Evolutionary conservation across 2,888 invertebrate genomes (phyloP), one percentile per base, ranked within the genome.

Genomic region (Caenorhabditis imperialis): DNA sequence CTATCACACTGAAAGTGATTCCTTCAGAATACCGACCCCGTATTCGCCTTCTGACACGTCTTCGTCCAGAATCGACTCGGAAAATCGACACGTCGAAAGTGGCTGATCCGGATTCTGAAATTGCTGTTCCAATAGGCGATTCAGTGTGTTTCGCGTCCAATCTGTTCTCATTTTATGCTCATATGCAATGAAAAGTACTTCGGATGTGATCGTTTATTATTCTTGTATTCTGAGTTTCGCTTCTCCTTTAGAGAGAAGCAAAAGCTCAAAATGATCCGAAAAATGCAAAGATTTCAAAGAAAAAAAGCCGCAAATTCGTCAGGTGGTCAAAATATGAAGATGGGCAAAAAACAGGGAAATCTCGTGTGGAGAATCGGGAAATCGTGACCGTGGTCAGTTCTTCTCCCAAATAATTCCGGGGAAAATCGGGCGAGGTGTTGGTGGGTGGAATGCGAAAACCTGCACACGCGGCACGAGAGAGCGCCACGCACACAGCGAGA

Each of bases 21-120:
- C 20, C 51, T 73, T 6, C 45, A 74, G 74, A 61, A 61, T 67
- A 61, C 40, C 67, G 74, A 8, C 74, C 74, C 0, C 55, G 74
- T 1, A 57, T 74, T 16, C 74, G 74, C 14, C 38, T 74, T 10
- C 40, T 74, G 37, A 55, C 53, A 6, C 55, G 61, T 14, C 48
- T 51, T 16, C 58, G 58, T 20, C 6, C 48, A 12, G 51, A 51
- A 38, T 63, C 63, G 1, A 25, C 40, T 4, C 63, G 72, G 30
- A 45, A 63, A 45, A 8, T 8, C 10, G 72, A 72, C 27, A 44
- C 20, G 16, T 61, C 74, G 1, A 25, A 25, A n/a, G n/a, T n/a
- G 8, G 10, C 48, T 8, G 45, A 18, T 10, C 7, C 6, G 22
- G 42, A 54, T 6, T 18, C 12, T 8, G 45, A 51, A 6, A 18